Evolutionary conservation across 1,140 invertebrate genomes (phyloP), one percentile per base, ranked within the genome.

Genomic region (Drosophila littoralis): DNA sequence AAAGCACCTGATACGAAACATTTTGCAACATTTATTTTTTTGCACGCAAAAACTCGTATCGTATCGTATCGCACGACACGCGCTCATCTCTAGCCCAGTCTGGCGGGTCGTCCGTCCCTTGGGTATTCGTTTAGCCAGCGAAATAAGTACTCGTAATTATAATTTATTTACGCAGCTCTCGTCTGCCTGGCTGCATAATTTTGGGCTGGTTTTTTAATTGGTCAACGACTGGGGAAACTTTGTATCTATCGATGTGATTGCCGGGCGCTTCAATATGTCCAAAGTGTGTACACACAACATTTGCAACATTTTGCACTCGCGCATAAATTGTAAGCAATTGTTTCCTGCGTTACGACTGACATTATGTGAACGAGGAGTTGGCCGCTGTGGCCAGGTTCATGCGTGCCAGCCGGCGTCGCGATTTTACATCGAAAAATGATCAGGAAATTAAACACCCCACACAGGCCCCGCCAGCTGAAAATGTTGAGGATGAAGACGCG

Each of bases 311-410:
- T 42, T 57, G 51, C 58, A 48, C 22, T 50, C 40, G 33, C 1
- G 48, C 67, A 81, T 85, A 85, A 85, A 86, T 81, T 79, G 52
- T 38, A 40, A 58, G 15, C 82, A 81, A 86, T 86, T 86, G 82
- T 81, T 86, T 86, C 82, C 82, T 69, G 70, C 78, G 59, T 80
- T 74, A 50, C 46, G 46, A 32, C 12, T 40, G 10, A 38, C 52
- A 52, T 59, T 54, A 68, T 69, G 66, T 43, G 17, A 8, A 52
- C 28, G 40, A 52, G 38, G 35, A n/a, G 55, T 7, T 40, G 54
- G 45, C 8, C 10, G 35, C 33, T 38, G n/a, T 35, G 32, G 36
- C 6, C 35, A 35, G 58, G 43, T n/a, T 33, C 4, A 13, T 38
- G 33, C 32, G 6, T 10, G 17, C 46, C 28, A 51, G 33, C 73